Conservation (phyloP, 2,113 vertebrate genomes). For the Nothocercus julius region DNA sequence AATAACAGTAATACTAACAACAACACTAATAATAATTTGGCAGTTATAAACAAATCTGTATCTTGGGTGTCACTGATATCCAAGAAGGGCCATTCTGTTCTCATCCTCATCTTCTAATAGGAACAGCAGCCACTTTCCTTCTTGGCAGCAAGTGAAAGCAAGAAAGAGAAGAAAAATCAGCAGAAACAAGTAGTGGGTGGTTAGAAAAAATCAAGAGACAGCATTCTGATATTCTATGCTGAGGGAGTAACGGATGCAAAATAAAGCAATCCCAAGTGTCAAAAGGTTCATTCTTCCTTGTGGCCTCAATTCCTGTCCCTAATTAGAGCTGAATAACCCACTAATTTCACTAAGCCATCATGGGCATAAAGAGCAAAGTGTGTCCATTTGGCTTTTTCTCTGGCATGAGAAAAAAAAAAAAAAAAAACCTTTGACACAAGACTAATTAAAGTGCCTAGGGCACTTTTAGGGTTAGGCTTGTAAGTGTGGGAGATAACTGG, state of each 20-base stretch:
- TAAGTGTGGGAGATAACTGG: not conserved
- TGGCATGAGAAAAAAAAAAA: too few relatives aligned
- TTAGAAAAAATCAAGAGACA: not conserved
- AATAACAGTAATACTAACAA: not conserved
- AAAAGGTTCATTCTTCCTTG: not conserved
- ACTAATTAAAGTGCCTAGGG: not conserved
- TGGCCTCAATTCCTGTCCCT: not conserved
- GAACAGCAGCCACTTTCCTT: not conserved
- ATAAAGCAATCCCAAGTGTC: not conserved
- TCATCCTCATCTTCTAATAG: not conserved
- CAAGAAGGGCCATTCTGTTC: not conserved
- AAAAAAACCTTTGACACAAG: not conserved
- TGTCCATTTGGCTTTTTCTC: accelerated
- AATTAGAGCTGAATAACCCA: not conserved
- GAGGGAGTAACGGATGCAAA: not conserved
- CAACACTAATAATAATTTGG: not conserved
- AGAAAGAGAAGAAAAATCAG: not conserved
- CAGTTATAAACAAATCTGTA: not conserved
- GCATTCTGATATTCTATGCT: not conserved
- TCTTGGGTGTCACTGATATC: not conserved
- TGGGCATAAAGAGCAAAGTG: not conserved
- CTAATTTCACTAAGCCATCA: not conserved
- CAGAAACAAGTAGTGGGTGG: not conserved
- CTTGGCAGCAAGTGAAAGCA: not conserved
- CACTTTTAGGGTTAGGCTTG: not conserved